Percentiles rank a stretch among this genome's conserved stretches.
phyloP scores from a whole-genome alignment of 2,113 vertebrate species.

The Poeciliopsis turrubarensis region DNA sequence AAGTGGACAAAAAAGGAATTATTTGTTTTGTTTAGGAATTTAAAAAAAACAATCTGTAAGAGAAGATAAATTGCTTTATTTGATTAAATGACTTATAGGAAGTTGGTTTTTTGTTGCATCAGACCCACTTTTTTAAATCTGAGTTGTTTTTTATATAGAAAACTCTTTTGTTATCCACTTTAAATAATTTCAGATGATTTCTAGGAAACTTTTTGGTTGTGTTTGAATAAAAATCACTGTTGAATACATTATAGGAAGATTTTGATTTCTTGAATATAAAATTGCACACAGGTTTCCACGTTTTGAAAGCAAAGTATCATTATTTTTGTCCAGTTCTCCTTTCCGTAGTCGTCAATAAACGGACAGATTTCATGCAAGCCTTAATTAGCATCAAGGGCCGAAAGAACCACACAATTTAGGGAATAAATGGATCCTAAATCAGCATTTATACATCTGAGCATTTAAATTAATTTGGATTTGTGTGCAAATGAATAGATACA shows the following conservation, averaged over 20 bases:
- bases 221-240: too few relatives aligned
- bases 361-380: conserved; percentile 70
- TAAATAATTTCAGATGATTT: background rate
- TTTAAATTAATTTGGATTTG: background rate
- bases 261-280: background rate
- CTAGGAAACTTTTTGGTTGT: background rate
- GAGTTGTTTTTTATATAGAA: background rate
- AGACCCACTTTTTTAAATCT: background rate
- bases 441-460: background rate
- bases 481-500: background rate
- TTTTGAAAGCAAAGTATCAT: background rate
- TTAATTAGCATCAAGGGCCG: conserved; percentile 56
- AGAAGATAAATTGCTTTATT: background rate
- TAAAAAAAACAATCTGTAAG: background rate
- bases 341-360: conserved; percentile 16
- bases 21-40: background rate
- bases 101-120: background rate
- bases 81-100: background rate
- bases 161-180: background rate
- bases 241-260: background rate
- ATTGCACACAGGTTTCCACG: background rate
- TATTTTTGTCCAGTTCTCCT: conserved; percentile 12
- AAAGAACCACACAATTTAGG: background rate
- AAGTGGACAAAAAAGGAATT: background rate
- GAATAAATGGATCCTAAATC: background rate